A percentile compares a stretch with the other conserved stretches of the same genome.
Evolutionary conservation across 2,888 invertebrate genomes (phyloP).

Genomic region (Meandrusa payeni): DNA sequence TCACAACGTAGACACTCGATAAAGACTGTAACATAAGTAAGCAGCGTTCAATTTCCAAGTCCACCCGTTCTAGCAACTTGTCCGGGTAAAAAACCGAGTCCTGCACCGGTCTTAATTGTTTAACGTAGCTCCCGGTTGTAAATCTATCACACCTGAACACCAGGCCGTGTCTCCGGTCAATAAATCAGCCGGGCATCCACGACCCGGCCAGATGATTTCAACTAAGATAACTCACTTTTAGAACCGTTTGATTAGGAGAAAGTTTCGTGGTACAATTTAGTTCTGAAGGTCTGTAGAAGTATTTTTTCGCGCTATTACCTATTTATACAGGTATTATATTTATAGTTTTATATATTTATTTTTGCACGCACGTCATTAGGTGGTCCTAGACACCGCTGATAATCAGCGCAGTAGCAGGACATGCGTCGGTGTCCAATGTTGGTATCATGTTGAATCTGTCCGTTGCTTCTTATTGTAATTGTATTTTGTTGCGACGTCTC

Average conservation of each 20-base stretch:
- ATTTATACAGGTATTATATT: too few relatives aligned
- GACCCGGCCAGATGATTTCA: slow-evolving; percentile 33
- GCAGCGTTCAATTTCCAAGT: slow-evolving; percentile 5
- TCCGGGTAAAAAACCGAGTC: slow-evolving; percentile 24
- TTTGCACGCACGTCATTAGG: neutral
- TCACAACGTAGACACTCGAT: neutral
- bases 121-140: slow-evolving; percentile 34
- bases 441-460: too few relatives aligned
- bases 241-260: slow-evolving; percentile 32
- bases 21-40: neutral
- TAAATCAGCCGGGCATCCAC: slow-evolving; percentile 38
- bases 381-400: too few relatives aligned
- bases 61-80: slow-evolving; percentile 7
- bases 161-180: slow-evolving; percentile 34
- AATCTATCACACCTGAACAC: slow-evolving; percentile 44
- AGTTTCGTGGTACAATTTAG: slow-evolving; percentile 30
- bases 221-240: slow-evolving; percentile 26
- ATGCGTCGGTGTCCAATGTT: too few relatives aligned
- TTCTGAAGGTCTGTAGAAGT: slow-evolving; percentile 14
- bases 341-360: too few relatives aligned
- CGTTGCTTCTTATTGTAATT: too few relatives aligned
- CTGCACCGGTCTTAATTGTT: slow-evolving; percentile 29
- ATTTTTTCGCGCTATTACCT: slow-evolving; percentile 7
- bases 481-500: too few relatives aligned
- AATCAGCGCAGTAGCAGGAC: too few relatives aligned